A percentile compares a stretch with the other conserved stretches of the same genome.
phyloP scores from a whole-genome alignment of 1,140 invertebrate genomes.

The Grapholita molesta region DNA sequence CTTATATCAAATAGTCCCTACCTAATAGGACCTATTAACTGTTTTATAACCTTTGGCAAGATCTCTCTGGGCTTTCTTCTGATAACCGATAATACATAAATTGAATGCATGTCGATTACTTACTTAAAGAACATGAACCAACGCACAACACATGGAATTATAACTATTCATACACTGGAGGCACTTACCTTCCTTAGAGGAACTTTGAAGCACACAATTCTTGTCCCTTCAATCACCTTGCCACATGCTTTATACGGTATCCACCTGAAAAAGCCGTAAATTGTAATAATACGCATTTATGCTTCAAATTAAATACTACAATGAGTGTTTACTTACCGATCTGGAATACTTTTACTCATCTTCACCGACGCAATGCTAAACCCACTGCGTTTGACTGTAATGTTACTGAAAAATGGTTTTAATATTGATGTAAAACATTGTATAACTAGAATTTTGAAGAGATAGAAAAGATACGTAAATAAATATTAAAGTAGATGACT shows the following conservation, averaged over 20 bases:
- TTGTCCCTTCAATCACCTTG: slow-evolving; percentile 81
- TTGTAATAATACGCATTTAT: neutral
- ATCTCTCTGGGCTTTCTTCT: too few species aligned
- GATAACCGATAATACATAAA: slow-evolving; percentile 20
- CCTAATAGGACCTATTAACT: too few species aligned
- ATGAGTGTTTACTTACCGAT: slow-evolving; percentile 38
- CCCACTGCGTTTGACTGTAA: neutral
- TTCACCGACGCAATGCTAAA: neutral
- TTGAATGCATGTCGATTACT: neutral
- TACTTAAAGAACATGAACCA: too few species aligned
- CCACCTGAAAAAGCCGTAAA: slow-evolving; percentile 81
- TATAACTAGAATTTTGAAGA: neutral
- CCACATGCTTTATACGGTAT: slow-evolving; percentile 83
- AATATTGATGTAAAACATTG: neutral
- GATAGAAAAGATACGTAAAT: neutral
- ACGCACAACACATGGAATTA: too few species aligned
- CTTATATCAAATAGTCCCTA: too few species aligned
- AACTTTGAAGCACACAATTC: slow-evolving; percentile 88
- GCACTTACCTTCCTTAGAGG: slow-evolving; percentile 84
- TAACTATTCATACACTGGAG: neutral
- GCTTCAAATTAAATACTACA: neutral
- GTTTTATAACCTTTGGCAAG: too few species aligned
- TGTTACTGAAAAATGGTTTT: neutral
- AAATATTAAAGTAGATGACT: neutral
- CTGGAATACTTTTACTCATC: slow-evolving; percentile 38